phyloP scores from a whole-genome alignment of 2,888 invertebrate species.

The Scaptomyza flava region DNA sequence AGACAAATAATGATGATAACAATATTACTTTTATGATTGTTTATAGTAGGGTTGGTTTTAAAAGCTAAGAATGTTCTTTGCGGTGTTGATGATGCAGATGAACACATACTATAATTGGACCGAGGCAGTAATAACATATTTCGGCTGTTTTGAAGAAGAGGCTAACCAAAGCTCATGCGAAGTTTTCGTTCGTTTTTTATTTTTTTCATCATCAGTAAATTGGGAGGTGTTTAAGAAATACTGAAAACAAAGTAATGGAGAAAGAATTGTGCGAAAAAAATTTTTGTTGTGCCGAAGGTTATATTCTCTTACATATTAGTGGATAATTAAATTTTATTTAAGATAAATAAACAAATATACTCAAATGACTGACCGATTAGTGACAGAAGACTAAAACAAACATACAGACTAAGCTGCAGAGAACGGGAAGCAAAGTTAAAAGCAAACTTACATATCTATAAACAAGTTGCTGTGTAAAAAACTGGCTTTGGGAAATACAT shows the following conservation, averaged over 20 bases:
- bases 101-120: slow-evolving; percentile 72
- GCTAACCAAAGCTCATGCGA: slow-evolving; percentile 47
- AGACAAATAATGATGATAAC: slow-evolving; percentile 41
- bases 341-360: background rate
- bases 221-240: slow-evolving; percentile 49
- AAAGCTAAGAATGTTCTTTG: slow-evolving; percentile 54
- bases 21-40: slow-evolving; percentile 51
- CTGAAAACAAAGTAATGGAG: slow-evolving; percentile 56
- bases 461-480: background rate
- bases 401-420: background rate
- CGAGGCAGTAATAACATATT: slow-evolving; percentile 69
- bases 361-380: background rate
- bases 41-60: slow-evolving; percentile 52
- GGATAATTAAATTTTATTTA: too few species aligned
- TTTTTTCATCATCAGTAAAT: slow-evolving; percentile 48
- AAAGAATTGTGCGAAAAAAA: slow-evolving; percentile 24
- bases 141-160: slow-evolving; percentile 58
- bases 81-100: slow-evolving; percentile 70
- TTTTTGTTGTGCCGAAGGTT: slow-evolving; percentile 10
- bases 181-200: slow-evolving; percentile 8
- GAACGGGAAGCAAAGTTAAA: background rate
- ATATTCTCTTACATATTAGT: slow-evolving; percentile 26
- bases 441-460: background rate
- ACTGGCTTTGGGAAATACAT: background rate
- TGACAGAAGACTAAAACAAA: background rate